Conservation (phyloP, 2,113 vertebrate genomes). For the Forbesichthys papilliferus region DNA sequence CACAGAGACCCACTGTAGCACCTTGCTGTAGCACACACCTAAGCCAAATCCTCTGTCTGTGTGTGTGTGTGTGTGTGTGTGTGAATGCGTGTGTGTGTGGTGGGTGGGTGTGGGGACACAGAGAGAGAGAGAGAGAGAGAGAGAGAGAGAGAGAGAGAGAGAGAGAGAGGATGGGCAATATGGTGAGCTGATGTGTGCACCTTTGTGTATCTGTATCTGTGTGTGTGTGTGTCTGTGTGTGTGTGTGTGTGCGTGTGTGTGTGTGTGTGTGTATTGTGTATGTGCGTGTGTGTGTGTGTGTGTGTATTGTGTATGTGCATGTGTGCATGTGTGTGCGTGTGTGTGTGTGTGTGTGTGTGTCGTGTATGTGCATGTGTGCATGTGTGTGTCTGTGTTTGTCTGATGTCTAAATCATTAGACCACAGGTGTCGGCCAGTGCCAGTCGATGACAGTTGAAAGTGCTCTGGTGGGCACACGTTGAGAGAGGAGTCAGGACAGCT, state of each 20-base stretch:
- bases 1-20: conserved; percentile 55
- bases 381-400: background rate
- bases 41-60: conserved; percentile 19
- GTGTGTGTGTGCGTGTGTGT: too few species aligned
- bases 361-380: too few species aligned
- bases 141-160: too few species aligned
- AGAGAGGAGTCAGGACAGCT: conserved; percentile 48
- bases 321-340: background rate
- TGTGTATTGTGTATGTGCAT: background rate
- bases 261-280: too few species aligned
- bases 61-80: background rate
- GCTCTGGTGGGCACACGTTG: conserved; percentile 45
- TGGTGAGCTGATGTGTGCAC: background rate
- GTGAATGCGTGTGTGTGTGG: background rate
- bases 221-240: background rate
- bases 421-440: conserved; percentile 36
- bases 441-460: conserved; percentile 42
- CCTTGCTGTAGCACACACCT: conserved; percentile 35
- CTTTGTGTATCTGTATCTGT: background rate
- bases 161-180: too few species aligned
- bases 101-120: background rate
- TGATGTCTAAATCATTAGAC: conserved; percentile 39
- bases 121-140: too few species aligned
- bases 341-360: background rate
- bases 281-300: too few species aligned